Evolutionary conservation across 1,140 invertebrate species (phyloP), one percentile per base, ranked within the genome.

Genomic region (Drosophila serrata): DNA sequence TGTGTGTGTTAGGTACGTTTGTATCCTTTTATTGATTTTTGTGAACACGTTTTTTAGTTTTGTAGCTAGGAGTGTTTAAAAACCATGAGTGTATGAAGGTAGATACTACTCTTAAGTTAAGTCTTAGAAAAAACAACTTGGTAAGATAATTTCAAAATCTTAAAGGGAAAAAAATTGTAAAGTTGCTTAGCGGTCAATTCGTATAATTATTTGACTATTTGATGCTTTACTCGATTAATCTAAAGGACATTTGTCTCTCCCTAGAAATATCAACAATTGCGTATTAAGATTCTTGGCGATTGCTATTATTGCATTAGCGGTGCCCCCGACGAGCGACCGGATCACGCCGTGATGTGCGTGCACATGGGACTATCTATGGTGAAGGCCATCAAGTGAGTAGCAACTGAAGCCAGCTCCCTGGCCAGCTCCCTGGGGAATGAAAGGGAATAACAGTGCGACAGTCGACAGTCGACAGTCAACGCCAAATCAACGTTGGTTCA

Each of bases 351-450:
- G 5, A 95, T 98, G 9, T 97, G 96, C 90, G 97, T 99, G 3
- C 97, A 98, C 93, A 99, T 99, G 98, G 98, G 98, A 31, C 94
- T 99, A 6, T 98, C 97, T 6, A 98, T 99, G 97, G 98, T 99
- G 33, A 97, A 98, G 92, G 98, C 97, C 46, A 99, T 99, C 88
- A 98, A 98, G 96, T 97, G 93, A 95, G 96, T 95, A 84, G 62
- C 40, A 55, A 37, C 27, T 53, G 37, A 45, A 31, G 17, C 49
- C 40, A 29, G 33, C 39, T 48, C 68, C 51, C 53, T 39, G 17
- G 37, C n/a, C n/a, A n/a, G n/a, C n/a, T n/a, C n/a, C n/a, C n/a
- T n/a, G 29, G 35, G 40, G n/a, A 24, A 4, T 24, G 24, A 53
- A 31, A 29, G 35, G 59, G 48, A 24, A 37, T 39, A 40, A 22